Base-by-base conservation (phyloP, 2,888 invertebrate species). In the Aquatica leii region DNA sequence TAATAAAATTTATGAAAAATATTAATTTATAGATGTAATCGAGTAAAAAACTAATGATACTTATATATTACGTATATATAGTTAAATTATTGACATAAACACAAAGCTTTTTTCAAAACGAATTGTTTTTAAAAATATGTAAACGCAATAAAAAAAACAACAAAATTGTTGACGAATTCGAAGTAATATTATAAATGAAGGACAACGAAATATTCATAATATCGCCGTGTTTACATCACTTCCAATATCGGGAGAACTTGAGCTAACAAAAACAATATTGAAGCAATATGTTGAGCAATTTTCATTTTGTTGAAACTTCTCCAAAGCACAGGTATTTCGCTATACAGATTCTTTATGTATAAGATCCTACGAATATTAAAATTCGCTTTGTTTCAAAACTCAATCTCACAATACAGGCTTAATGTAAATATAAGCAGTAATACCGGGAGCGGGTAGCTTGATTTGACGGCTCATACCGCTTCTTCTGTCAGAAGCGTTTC, bases 321-420 rank as follows among this genome's bases (percentile, higher is more conserved):
- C 51, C 17, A 48, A 69, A 70, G 72, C 69, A 69, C 73, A 75
- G 75, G 76, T 77, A 77, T 76, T 73, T 65, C 72, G 73, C 74
- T 74, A 74, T 74, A 72, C 73, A 73, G 74, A 76, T 74, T 62
- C 62, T 74, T 77, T 77, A 76, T 77, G 77, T 74, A 77, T 75
- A 73, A 72, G 76, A 73, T 74, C 74, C 73, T 66, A 70, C 77
- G 77, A 77, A 78, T 79, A 80, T 79, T 80, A 80, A 80, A 80
- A 78, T 78, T 77, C 77, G 78, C 77, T 78, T 80, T 79, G 79
- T 80, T 80, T 78, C 77, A 76, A 76, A 80, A 80, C 76, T 79
- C 78, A 79, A 79, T 80, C 78, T 78, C 77, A 73, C 76, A 74
- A 74, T 77, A 77, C 76, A 75, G 72, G 77, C 74, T 77, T 78